Evolutionary conservation across 2,113 vertebrate species (phyloP).

Genomic region (Eonycteris spelaea): DNA sequence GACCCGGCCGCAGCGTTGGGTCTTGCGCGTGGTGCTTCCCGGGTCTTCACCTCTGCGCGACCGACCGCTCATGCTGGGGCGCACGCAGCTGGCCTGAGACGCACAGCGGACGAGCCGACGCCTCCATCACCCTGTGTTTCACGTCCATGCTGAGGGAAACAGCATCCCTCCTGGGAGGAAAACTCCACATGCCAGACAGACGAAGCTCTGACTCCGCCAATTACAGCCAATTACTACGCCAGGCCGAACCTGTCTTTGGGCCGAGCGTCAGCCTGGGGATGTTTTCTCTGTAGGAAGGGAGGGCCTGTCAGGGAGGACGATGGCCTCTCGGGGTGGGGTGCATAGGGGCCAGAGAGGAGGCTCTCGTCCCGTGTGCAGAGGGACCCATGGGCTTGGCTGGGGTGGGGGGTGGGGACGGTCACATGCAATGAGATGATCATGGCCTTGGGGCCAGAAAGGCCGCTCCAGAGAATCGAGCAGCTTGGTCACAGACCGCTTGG

Average conservation of each 20-base stretch:
- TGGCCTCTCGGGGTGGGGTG: too few relatives aligned
- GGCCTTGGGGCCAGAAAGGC: too few relatives aligned
- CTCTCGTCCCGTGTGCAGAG: rapidly evolving
- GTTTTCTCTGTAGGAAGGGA: not conserved
- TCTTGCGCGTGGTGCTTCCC: rapidly evolving
- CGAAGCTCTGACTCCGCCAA: too few relatives aligned
- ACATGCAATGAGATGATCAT: rapidly evolving
- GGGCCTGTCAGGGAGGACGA: rapidly evolving
- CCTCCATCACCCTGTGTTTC: not conserved
- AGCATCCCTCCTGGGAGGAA: not conserved
- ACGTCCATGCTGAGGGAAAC: not conserved
- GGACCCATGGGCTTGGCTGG: rapidly evolving
- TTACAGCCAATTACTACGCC: rapidly evolving
- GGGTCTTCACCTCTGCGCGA: rapidly evolving
- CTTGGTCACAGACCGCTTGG: rapidly evolving
- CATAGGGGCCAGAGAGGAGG: too few relatives aligned
- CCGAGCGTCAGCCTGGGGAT: rapidly evolving
- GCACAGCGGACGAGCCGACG: too few relatives aligned
- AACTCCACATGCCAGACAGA: not conserved
- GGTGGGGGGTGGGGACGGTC: rapidly evolving
- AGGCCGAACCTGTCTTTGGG: too few relatives aligned
- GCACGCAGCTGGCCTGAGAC: rapidly evolving
- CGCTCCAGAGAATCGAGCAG: too few relatives aligned
- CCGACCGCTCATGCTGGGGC: rapidly evolving
- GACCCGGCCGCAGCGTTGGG: not conserved